Evolutionary conservation across 2,797 vertebrate genomes (phyloP).

Genomic region (Pangasius krempfi): DNA sequence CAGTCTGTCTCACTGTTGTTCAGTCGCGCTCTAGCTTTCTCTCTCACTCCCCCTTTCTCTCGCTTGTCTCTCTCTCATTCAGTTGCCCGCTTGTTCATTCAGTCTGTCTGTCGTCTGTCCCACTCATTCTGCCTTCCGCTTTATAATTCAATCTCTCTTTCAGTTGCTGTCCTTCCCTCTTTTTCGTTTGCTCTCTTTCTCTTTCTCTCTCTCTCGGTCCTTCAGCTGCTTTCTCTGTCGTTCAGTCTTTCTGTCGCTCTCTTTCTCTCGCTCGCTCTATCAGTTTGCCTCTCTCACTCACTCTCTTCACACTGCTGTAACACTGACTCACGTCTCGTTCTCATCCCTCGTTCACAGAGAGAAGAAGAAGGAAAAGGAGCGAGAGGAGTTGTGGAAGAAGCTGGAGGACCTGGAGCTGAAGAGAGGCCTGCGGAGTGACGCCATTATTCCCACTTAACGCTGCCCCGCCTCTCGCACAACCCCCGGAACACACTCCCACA

Average conservation of each 20-base stretch:
- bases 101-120: no score
- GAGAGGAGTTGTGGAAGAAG: slow-evolving; percentile 99
- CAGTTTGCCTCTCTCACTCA: not conserved
- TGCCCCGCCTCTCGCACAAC: slow-evolving; percentile 62
- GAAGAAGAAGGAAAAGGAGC: slow-evolving; percentile 98
- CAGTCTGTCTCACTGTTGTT: not conserved
- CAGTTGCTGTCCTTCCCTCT: not conserved
- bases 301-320: not conserved
- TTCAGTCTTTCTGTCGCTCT: not conserved
- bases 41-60: not conserved
- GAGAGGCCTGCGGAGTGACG: slow-evolving; percentile 94
- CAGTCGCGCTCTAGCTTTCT: not conserved
- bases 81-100: no score
- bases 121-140: no score
- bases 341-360: slow-evolving; percentile 76
- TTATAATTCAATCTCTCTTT: not conserved
- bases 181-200: not conserved
- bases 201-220: not conserved
- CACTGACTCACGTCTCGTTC: not conserved
- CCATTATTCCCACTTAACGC: slow-evolving; percentile 98
- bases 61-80: not conserved
- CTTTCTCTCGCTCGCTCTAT: not conserved
- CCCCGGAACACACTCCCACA: slow-evolving; percentile 41
- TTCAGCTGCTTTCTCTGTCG: not conserved
- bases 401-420: slow-evolving; percentile 98